phyloP scores from a whole-genome alignment of 2,113 vertebrate genomes.

The Pholis gunnellus region DNA sequence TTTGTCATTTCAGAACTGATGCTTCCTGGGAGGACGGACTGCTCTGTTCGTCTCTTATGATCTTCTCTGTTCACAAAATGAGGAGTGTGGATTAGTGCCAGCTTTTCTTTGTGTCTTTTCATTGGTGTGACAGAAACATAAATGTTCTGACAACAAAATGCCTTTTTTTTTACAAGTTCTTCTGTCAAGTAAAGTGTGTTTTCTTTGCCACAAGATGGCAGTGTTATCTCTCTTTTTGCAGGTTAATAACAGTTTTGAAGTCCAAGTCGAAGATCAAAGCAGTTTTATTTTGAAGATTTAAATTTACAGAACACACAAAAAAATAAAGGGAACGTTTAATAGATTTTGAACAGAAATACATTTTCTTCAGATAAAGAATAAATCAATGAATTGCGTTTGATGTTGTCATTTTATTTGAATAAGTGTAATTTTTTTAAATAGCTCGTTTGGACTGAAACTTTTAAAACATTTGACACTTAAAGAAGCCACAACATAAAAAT shows the following conservation, averaged over 20 bases:
- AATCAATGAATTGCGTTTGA: background rate
- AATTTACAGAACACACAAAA: background rate
- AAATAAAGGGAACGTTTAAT: background rate
- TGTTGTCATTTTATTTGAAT: too few relatives aligned
- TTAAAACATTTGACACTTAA: background rate
- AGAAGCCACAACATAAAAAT: background rate
- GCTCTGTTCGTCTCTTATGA: background rate
- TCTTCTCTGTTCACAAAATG: background rate
- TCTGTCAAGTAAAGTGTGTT: background rate
- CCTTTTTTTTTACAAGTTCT: background rate
- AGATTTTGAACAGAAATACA: background rate
- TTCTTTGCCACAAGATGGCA: constrained; percentile 55
- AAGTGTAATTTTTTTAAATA: background rate
- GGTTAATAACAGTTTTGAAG: background rate
- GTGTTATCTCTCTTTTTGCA: background rate
- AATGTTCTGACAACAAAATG: constrained; percentile 21
- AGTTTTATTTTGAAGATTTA: background rate
- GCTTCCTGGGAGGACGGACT: background rate
- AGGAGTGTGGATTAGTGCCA: background rate
- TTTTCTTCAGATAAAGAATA: background rate
- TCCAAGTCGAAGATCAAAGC: background rate
- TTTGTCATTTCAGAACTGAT: constrained; percentile 69
- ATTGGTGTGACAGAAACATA: constrained; percentile 8
- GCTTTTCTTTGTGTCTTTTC: background rate
- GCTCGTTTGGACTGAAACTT: background rate